phyloP scores from a whole-genome alignment of 2,888 invertebrate genomes.

The Tridacna gigas region DNA sequence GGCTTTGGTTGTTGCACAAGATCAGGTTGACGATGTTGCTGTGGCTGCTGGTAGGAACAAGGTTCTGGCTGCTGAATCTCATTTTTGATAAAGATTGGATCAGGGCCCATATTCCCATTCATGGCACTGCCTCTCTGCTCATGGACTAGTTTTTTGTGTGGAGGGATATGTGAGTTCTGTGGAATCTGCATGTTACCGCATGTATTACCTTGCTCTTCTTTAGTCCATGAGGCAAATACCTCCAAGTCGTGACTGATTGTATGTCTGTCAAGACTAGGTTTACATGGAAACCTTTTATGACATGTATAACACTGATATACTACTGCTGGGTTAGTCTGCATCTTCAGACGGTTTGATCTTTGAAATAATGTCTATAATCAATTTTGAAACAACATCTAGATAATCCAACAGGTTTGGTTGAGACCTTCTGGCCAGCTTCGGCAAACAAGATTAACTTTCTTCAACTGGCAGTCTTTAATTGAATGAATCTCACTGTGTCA shows the following conservation, averaged over 20 bases:
- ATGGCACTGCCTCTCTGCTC: neutral
- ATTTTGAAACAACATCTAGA: too few relatives aligned
- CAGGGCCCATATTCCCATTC: neutral
- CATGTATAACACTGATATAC: slow-evolving; percentile 33
- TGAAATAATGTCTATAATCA: too few relatives aligned
- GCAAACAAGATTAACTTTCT: too few relatives aligned
- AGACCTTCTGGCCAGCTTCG: too few relatives aligned
- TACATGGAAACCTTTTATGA: slow-evolving; percentile 35
- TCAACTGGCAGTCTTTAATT: too few relatives aligned
- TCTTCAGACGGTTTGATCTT: neutral
- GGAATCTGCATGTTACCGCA: neutral
- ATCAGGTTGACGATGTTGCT: neutral
- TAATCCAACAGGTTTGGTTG: too few relatives aligned
- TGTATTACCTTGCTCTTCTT: neutral
- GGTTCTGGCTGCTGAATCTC: neutral
- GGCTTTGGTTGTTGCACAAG: neutral
- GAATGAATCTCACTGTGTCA: too few relatives aligned
- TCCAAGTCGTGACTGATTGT: slow-evolving; percentile 41
- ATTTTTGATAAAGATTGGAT: neutral
- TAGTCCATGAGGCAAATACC: slow-evolving; percentile 5
- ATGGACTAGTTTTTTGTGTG: slow-evolving; percentile 7
- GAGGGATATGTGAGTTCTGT: neutral
- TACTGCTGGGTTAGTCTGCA: neutral
- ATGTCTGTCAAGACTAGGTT: slow-evolving; percentile 34
- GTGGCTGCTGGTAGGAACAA: slow-evolving; percentile 2